Base-by-base conservation (phyloP, 2,797 vertebrate species). In the Lindbergichthys nudifrons region DNA sequence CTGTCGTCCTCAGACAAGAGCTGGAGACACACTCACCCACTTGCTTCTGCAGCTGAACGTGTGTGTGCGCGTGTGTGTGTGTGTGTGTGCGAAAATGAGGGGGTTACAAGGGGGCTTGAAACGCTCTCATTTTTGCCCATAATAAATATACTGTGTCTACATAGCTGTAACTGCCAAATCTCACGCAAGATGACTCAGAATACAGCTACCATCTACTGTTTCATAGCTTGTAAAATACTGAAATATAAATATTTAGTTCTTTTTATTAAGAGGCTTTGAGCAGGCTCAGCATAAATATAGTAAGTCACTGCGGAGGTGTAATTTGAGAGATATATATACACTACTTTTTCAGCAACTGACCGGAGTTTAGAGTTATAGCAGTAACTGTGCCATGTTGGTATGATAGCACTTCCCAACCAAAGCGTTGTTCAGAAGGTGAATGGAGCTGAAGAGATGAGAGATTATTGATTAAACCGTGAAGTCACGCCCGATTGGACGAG, bases 231-330 rank as follows among this genome's bases (percentile, higher is more conserved):
- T 95, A 94, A 92, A 94, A 94, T 92, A 95, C 93, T 91, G 88
- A 93, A 92, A 92, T 94, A 94, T 93, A 92, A 90, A 94, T 94
- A 94, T 94, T 93, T 91, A 93, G 92, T 94, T 92, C 89, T 94
- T 95, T 95, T 94, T 95, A 94, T 94, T 89, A 90, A 93, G 94
- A 96, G 93, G 94, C 95, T 95, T 96, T 96, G 96, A 98, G 97
- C 97, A 97, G 97, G 97, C 97, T 98, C 96, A 95, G 96, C 95
- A 93, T 95, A 97, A 95, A 93, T 93, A 93, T 94, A 96, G 95
- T 95, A 91, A 90, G 92, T 93, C 92, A 89, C 92, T 92, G 91
- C 96, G 95, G 94, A 92, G 81, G 91, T 94, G 93, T 92, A 79
- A 92, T 94, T 93, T 94, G 94, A 94, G 92, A 96, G 88, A 94